Conservation (phyloP, 1,140 invertebrate genomes). For the Lanistes nyassanus region DNA sequence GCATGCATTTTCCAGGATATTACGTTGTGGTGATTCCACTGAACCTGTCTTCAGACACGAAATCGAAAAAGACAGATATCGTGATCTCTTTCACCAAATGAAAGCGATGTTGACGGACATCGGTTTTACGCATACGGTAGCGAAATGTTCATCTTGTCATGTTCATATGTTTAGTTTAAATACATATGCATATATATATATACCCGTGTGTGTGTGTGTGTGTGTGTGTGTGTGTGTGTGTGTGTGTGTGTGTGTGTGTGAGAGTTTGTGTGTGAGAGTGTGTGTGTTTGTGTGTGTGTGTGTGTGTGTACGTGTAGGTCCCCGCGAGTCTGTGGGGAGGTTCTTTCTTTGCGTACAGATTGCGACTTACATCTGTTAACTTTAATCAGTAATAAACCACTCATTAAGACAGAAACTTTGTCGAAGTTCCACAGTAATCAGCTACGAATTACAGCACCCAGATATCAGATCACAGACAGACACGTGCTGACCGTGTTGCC, state of each 20-base stretch:
- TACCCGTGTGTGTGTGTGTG: background rate
- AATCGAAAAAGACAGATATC: constrained; percentile 11
- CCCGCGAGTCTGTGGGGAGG: constrained; percentile 10
- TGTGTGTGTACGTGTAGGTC: constrained; percentile 10
- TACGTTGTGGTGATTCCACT: background rate
- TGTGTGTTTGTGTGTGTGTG: constrained; percentile 21
- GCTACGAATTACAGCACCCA: background rate
- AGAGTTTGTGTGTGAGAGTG: constrained; percentile 16
- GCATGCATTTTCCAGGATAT: background rate
- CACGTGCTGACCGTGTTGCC: no score
- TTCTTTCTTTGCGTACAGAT: background rate
- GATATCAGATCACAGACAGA: no score
- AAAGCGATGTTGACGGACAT: constrained; percentile 26
- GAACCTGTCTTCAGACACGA: constrained; percentile 3
- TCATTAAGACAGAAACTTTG: background rate
- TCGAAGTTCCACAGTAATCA: background rate
- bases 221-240: background rate
- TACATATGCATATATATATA: background rate
- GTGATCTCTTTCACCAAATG: constrained; percentile 18
- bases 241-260: constrained; percentile 13
- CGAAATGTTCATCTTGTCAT: background rate
- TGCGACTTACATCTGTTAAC: background rate
- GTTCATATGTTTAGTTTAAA: background rate
- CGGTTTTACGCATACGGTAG: constrained; percentile 36
- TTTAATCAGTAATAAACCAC: background rate